Base-by-base conservation (phyloP, 1,140 invertebrate species). In the Cataglyphis hispanica region DNA sequence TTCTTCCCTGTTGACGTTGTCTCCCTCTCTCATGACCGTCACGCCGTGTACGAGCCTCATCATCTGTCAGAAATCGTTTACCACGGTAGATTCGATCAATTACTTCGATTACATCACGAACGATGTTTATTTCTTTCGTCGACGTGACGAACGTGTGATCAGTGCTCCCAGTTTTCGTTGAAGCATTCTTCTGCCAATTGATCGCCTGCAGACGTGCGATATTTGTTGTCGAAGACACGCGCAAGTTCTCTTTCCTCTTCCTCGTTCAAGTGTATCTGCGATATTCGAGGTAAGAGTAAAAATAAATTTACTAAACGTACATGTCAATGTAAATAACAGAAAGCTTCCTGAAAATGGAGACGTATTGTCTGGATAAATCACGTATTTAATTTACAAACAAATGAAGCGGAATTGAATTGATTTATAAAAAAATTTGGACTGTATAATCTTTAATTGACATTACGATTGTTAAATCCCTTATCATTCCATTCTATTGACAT, bases 1-100 rank as follows among this genome's bases (percentile, higher is more conserved):
- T 66, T 46, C 13, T 46, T 46, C 43, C 11, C 25, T 67, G 31
- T 80, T 80, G 43, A 67, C 63, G 31, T 37, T 66, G 37, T 40
- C 2, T 16, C 10, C 5, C 25, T 3, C 34, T 8, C 10, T 53
- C 43, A 13, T 19, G 46, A 46, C 3, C 13, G 43, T 16, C 43
- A 34, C 3, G 8, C 27, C 27, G n/a, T 16, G n/a, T 16, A 4
- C n/a, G 13, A 7, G 31, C 13, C 76, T 70, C 64, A 2, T 56
- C 16, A 27, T 50, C 16, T 4, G 40, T 72, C 66, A 81, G 53
- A 22, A 37, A 31, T 81, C 50, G 34, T 25, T 72, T 43, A 70
- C 19, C 34, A 13, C 63, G 8, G 2, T 13, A 37, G 19, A 7
- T 70, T 72, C 53, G 22, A 60, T 27, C 37, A 43, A 81, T 81